Base-by-base conservation (phyloP, 2,797 vertebrate genomes). In the Xyrichtys novacula region DNA sequence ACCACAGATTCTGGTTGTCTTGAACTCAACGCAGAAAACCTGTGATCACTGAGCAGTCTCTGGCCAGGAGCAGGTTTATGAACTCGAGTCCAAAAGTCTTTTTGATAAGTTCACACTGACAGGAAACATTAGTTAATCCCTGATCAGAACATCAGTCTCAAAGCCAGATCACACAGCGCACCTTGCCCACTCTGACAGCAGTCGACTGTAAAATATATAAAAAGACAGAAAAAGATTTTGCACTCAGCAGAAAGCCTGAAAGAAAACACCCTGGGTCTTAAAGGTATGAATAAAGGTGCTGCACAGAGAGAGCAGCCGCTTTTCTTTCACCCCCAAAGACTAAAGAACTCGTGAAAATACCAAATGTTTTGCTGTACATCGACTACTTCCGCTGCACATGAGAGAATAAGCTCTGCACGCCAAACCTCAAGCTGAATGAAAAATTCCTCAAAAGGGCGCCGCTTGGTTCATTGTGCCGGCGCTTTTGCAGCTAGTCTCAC, bases 261-360 rank as follows among this genome's bases (percentile, higher is more conserved):
- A 69, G 76, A 67, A 29, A 65, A 80, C 5, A 26, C 43, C 38
- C 43, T 29, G 47, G 48, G 59, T 69, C 32, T 61, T 62, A n/a
- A 60, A 71, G 42, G 39, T 43, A 20, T 29, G 38, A 25, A 39
- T 49, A 60, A 36, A n/a, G 7, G 16, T 15, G 28, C 2, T 15
- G 43, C 42, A 80, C 64, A 61, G 82, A 87, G 38, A 31, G 28
- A 17, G 61, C 36, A 54, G 65, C 76, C 81, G 75, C 80, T 74
- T 83, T 66, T 64, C 61, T 66, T n/a, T 54, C 39, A 3, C 59
- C 20, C 50, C 49, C 64, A 2, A 5, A 72, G 49, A 58, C 65
- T 29, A 29, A 10, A 38, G 28, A 74, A 70, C 16, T 42, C 38
- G 22, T 56, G 52, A 11, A 57, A 65, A 80, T 50, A 56, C 43